phyloP scores from a whole-genome alignment of 2,113 vertebrate genomes.

The Piaya cayana region DNA sequence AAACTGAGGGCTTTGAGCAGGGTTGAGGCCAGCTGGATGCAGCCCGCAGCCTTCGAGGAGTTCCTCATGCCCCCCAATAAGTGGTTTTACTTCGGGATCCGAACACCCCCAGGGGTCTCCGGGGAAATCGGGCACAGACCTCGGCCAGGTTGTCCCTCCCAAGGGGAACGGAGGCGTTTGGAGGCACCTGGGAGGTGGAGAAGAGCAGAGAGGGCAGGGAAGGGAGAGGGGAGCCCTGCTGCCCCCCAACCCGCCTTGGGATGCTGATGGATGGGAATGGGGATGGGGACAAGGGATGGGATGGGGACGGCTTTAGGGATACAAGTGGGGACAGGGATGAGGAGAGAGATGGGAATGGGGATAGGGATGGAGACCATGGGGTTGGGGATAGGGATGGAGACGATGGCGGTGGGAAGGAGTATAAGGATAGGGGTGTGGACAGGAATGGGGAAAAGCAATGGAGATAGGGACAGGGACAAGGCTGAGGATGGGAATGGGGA shows the following conservation, averaged over 20 bases:
- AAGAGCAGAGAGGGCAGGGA: neutral
- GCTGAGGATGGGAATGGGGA: too few relatives aligned
- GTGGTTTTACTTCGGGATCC: neutral
- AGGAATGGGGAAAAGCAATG: too few relatives aligned
- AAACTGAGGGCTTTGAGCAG: neutral
- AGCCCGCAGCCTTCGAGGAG: neutral
- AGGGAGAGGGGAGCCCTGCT: neutral
- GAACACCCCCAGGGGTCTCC: neutral
- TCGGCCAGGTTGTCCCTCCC: neutral
- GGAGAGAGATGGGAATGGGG: too few relatives aligned
- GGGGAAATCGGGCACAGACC: fast-evolving
- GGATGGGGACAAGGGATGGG: neutral
- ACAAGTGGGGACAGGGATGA: fast-evolving
- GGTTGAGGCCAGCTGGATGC: slow-evolving; percentile 18
- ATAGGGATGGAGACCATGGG: neutral
- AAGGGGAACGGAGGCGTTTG: neutral
- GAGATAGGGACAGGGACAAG: too few relatives aligned
- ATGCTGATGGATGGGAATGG: fast-evolving
- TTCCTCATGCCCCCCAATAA: neutral
- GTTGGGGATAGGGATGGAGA: neutral
- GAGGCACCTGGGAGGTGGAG: neutral
- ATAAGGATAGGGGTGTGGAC: fast-evolving
- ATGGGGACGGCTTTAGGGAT: fast-evolving
- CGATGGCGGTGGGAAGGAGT: fast-evolving
- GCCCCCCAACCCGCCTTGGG: neutral